Evolutionary conservation across 1,140 invertebrate species (phyloP).

Genomic region (Delia radicum): DNA sequence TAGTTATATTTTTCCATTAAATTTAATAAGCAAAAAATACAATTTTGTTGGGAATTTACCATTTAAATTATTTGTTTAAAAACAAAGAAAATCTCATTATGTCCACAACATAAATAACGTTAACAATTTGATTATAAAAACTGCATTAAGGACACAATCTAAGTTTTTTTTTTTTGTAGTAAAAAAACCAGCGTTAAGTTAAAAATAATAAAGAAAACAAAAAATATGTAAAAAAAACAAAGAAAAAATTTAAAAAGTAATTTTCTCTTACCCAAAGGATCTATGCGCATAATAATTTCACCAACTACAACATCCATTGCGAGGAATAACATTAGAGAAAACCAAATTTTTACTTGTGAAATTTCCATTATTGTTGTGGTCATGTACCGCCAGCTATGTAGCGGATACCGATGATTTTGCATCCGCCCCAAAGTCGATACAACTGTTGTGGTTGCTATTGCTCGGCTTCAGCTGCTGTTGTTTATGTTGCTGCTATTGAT

Average conservation of each 20-base stretch:
- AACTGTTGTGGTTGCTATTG: background rate
- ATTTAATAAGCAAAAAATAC: no score
- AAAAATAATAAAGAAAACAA: background rate
- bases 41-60: no score
- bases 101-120: slow-evolving; percentile 8
- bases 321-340: slow-evolving; percentile 36
- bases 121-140: slow-evolving; percentile 10
- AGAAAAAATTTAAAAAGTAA: slow-evolving; percentile 12
- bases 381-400: slow-evolving; percentile 19
- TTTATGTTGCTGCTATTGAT: background rate
- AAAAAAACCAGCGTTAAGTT: background rate
- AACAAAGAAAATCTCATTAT: slow-evolving; percentile 16
- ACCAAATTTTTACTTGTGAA: slow-evolving; percentile 35
- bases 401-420: slow-evolving; percentile 12
- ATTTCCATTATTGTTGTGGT: slow-evolving; percentile 40
- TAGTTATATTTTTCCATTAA: no score
- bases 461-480: background rate
- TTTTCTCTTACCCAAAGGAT: slow-evolving; percentile 47
- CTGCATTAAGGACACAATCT: slow-evolving; percentile 1
- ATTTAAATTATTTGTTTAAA: background rate
- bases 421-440: background rate
- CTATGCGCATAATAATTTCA: slow-evolving; percentile 50
- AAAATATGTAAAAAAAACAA: background rate
- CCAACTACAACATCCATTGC: slow-evolving; percentile 35
- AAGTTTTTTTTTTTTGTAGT: no score